These are phyloP conservation scores for Leucoptera coffeella DNA, from an alignment of 2,888 invertebrate species.

Conservation along the genomic window DNA sequence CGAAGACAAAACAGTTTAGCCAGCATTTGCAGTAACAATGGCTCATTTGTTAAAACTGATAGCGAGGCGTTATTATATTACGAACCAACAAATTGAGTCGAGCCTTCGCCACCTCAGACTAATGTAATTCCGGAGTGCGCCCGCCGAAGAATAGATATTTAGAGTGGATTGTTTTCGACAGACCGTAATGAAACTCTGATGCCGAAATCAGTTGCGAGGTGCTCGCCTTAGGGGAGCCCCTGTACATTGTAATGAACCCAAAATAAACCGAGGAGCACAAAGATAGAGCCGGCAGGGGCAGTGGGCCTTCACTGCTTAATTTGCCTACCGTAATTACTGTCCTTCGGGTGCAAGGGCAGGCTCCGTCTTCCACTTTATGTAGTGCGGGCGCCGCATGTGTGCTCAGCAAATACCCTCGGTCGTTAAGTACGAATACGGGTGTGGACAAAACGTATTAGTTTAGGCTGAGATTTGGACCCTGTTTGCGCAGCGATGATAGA, in stretches of 20 bases:
- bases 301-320: constrained; percentile 46
- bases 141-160: constrained; percentile 53
- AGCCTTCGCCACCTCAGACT: constrained; percentile 54
- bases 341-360: constrained; percentile 42
- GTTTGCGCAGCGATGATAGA: constrained; percentile 51
- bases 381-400: constrained; percentile 49
- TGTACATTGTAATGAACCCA: constrained; percentile 50
- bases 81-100: constrained; percentile 52
- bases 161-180: constrained; percentile 55
- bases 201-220: constrained; percentile 49
- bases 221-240: constrained; percentile 47
- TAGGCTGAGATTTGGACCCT: constrained; percentile 51
- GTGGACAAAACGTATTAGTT: constrained; percentile 54
- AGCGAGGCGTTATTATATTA: constrained; percentile 50
- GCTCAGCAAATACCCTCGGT: constrained; percentile 46
- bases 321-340: constrained; percentile 57
- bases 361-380: constrained; percentile 47
- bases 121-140: constrained; percentile 50
- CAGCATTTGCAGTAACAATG: constrained; percentile 32
- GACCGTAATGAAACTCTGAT: constrained; percentile 54
- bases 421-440: constrained; percentile 52
- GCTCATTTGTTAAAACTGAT: constrained; percentile 52
- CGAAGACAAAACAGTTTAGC: constrained; percentile 6
- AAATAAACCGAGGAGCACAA: constrained; percentile 48
- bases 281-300: constrained; percentile 12